These are phyloP conservation scores for Saccostrea glomerata DNA, from an alignment of 1,140 invertebrate species.

Conservation along the genomic window DNA sequence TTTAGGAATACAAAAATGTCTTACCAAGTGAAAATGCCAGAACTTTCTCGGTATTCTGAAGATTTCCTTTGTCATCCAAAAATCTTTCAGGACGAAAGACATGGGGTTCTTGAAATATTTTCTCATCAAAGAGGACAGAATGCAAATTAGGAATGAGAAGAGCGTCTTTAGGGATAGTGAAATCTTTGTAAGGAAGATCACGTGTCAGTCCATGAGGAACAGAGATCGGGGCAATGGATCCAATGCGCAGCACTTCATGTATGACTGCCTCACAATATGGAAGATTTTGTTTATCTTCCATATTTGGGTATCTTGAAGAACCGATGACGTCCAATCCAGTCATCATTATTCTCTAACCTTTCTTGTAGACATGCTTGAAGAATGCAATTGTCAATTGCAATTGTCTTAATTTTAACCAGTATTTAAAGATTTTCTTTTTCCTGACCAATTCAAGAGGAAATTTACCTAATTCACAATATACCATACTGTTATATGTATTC, in stretches of 20 bases:
- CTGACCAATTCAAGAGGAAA: no score
- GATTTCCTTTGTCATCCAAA: slow-evolving; percentile 66
- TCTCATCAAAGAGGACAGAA: slow-evolving; percentile 70
- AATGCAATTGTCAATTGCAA: no score
- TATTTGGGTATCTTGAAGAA: slow-evolving; percentile 36
- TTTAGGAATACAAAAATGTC: background rate
- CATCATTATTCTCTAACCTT: no score
- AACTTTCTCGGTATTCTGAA: slow-evolving; percentile 53
- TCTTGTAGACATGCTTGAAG: no score
- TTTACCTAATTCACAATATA: no score
- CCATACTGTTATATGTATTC: no score
- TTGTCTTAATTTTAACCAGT: no score
- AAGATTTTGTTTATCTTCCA: slow-evolving; percentile 57
- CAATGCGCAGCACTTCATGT: slow-evolving; percentile 54
- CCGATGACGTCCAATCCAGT: slow-evolving; percentile 57
- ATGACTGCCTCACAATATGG: slow-evolving; percentile 64
- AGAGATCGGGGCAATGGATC: slow-evolving; percentile 71
- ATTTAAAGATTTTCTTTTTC: no score
- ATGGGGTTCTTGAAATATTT: slow-evolving; percentile 84
- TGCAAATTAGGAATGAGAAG: slow-evolving; percentile 72
- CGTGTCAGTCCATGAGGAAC: slow-evolving; percentile 67
- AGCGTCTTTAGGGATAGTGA: slow-evolving; percentile 71
- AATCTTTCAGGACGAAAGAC: slow-evolving; percentile 85
- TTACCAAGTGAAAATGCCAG: slow-evolving; percentile 62
- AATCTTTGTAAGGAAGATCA: slow-evolving; percentile 70